These are phyloP conservation scores for Puntigrus tetrazona DNA, from an alignment of 2,113 vertebrate species.

Conservation along the genomic window DNA sequence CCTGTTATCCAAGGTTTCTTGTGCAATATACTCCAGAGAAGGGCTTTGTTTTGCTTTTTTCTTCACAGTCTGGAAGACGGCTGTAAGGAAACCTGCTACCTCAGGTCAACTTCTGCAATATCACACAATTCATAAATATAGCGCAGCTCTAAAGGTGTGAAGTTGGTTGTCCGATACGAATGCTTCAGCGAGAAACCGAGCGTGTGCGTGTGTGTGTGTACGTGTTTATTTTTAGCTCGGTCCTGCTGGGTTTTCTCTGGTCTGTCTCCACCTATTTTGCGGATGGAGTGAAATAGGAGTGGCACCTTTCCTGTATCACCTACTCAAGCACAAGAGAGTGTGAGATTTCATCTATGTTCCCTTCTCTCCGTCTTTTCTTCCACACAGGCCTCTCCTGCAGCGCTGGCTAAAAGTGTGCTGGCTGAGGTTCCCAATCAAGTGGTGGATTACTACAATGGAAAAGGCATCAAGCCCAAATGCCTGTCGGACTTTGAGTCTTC, in stretches of 20 bases:
- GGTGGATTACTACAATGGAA: conserved; percentile 98
- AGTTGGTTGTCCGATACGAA: background rate
- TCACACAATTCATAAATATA: conserved; percentile 47
- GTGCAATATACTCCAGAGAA: background rate
- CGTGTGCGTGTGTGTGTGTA: conserved; percentile 24
- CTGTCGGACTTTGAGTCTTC: conserved; percentile 94
- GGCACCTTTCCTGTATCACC: conserved; percentile 35
- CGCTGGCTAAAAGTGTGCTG: conserved; percentile 95
- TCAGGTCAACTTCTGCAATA: conserved; percentile 37
- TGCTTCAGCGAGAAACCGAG: background rate
- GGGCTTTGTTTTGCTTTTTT: background rate
- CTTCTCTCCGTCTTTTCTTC: conserved; percentile 52
- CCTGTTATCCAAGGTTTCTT: background rate
- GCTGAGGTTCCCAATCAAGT: conserved; percentile 99
- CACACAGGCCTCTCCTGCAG: conserved; percentile 92
- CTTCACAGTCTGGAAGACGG: background rate
- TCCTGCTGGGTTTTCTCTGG: conserved; percentile 50
- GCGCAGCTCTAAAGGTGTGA: conserved; percentile 10
- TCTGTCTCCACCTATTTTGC: conserved; percentile 35
- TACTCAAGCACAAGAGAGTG: conserved; percentile 26
- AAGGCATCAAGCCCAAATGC: conserved; percentile 97
- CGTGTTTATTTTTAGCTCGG: conserved; percentile 52
- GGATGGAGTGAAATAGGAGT: conserved; percentile 45
- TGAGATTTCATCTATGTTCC: conserved; percentile 32
- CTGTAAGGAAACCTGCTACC: conserved; percentile 27